Base-by-base conservation (phyloP, 1,140 invertebrate species). In the Nymphalis io region DNA sequence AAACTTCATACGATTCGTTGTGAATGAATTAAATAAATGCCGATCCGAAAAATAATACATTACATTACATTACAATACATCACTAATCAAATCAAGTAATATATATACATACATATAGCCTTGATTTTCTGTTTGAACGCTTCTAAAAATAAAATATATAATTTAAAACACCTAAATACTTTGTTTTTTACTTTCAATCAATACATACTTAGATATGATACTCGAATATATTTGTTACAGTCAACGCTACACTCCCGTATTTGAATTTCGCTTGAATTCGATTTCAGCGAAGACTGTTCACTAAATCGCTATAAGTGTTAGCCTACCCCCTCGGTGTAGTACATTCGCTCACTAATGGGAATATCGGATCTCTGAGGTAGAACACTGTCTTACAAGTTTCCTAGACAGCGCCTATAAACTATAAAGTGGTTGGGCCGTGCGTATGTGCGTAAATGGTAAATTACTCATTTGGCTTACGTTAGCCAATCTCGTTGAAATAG, bases 281-380 rank as follows among this genome's bases (percentile, higher is more conserved):
- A 66, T 38, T 53, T 61, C 44, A 59, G 20, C 44, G 70, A 51
- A 62, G 65, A 72, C 59, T 69, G 70, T 75, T 75, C 61, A 68
- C 73, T 65, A 75, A 75, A 75, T 58, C 66, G 70, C 72, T 73
- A 72, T 72, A 67, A 69, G 66, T 72, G 73, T 75, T 58, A 68
- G 66, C 72, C 69, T 75, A 78, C 74, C 69, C 70, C 70, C 68
- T 75, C 73, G 55, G 44, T 74, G 68, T 74, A 73, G 64, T 74
- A 79, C 77, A 81, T 70, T 63, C 76, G 72, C 68, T 74, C 70
- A 67, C 77, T 81, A 81, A 81, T 81, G 79, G 79, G 75, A 79
- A 79, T 81, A 76, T 81, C 75, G 77, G 79, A 77, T 81, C 73
- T 63, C 75, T 60, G 27, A 55, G 69, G 71, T 70, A 63, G 66